Evolutionary conservation across 2,797 vertebrate species (phyloP).

Genomic region (Chloroceryle amazona): DNA sequence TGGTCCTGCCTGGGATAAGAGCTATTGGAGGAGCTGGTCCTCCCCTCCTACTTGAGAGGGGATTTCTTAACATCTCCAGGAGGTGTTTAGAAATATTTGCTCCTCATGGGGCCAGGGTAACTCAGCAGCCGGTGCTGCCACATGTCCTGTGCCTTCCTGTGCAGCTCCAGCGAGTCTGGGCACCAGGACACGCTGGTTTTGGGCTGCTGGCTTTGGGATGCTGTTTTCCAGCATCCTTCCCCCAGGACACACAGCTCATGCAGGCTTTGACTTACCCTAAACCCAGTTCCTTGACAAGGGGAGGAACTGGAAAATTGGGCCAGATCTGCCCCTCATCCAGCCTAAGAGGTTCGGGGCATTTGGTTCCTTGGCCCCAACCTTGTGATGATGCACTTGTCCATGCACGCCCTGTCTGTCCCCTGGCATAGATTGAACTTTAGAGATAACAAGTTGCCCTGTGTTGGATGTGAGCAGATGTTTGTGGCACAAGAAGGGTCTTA

Average conservation of each 20-base stretch:
- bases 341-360: fast-evolving
- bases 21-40: neutral
- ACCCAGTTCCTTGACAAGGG: neutral
- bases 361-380: neutral
- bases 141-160: fast-evolving
- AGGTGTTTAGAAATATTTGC: neutral
- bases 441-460: fast-evolving
- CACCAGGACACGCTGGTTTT: fast-evolving
- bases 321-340: neutral
- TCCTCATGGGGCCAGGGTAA: neutral
- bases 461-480: neutral
- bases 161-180: neutral
- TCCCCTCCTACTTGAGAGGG: fast-evolving
- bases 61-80: neutral
- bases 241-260: fast-evolving
- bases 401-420: neutral
- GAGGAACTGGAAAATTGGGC: neutral
- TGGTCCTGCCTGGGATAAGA: neutral
- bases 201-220: neutral
- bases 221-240: neutral
- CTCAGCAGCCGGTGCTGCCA: neutral
- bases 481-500: neutral
- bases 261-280: neutral
- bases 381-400: neutral
- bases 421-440: neutral